These are phyloP conservation scores for Theretra japonica DNA, from an alignment of 2,888 invertebrate species.

Conservation along the genomic window DNA sequence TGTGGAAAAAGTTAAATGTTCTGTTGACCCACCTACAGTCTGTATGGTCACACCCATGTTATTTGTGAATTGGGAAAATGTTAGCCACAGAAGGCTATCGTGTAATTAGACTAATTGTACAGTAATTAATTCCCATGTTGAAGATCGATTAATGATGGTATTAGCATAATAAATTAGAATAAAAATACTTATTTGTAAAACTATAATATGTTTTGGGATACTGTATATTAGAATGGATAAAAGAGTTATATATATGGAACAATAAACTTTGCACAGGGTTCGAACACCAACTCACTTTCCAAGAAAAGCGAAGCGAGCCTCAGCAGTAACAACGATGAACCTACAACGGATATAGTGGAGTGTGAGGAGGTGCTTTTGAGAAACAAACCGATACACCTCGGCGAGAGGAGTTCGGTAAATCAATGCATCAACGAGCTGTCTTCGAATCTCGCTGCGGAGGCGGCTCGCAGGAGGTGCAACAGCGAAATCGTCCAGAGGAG, in stretches of 20 bases:
- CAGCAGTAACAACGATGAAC: constrained; percentile 70
- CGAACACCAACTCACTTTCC: constrained; percentile 70
- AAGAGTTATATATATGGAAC: background rate
- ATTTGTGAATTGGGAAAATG: constrained; percentile 26
- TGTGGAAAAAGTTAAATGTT: constrained; percentile 41
- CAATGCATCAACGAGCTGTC: constrained; percentile 90
- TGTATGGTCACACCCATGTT: constrained; percentile 30
- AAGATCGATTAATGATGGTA: too few relatives aligned
- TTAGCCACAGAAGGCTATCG: background rate
- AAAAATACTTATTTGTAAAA: too few relatives aligned
- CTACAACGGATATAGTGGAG: constrained; percentile 62
- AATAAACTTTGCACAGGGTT: constrained; percentile 53
- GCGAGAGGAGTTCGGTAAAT: constrained; percentile 81
- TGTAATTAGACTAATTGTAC: background rate
- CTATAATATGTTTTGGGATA: too few relatives aligned
- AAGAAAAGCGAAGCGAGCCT: constrained; percentile 73
- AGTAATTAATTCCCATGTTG: too few relatives aligned
- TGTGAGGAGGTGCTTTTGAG: constrained; percentile 75
- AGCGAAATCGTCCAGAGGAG: constrained; percentile 79
- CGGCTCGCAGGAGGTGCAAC: constrained; percentile 75
- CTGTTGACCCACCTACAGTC: constrained; percentile 40
- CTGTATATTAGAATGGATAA: background rate
- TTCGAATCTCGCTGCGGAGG: constrained; percentile 77
- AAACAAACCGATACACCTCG: constrained; percentile 65
- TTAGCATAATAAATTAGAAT: too few relatives aligned